Evolutionary conservation across 2,113 vertebrate genomes (phyloP).

Genomic region (Pristiophorus japonicus): DNA sequence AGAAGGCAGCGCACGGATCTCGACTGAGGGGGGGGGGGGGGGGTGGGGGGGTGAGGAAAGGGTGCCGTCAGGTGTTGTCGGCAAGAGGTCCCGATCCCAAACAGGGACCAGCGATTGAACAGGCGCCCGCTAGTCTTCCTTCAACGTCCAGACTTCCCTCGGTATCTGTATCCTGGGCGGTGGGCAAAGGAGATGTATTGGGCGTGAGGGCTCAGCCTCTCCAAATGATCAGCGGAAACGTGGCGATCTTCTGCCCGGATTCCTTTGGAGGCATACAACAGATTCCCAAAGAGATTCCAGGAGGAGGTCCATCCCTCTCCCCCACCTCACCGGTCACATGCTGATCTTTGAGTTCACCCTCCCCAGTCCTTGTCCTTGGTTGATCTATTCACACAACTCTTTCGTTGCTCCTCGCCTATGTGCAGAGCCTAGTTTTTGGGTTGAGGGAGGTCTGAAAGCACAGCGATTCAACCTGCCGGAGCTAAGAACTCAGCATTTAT

Average conservation of each 20-base stretch:
- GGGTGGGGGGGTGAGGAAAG: too few relatives aligned
- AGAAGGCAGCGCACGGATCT: background rate
- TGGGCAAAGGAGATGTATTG: background rate
- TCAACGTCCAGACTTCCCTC: background rate
- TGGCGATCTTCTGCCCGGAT: background rate
- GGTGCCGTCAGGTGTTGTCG: background rate
- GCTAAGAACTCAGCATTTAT: slow-evolving; percentile 12
- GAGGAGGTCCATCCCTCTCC: background rate
- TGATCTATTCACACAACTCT: background rate
- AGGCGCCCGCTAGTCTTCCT: background rate
- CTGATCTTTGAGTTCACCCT: background rate
- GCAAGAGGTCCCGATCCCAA: background rate
- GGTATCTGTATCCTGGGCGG: background rate
- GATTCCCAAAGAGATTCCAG: background rate
- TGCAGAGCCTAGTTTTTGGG: background rate
- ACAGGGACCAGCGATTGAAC: too few relatives aligned
- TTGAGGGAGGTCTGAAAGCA: background rate
- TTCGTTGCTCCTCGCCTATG: too few relatives aligned
- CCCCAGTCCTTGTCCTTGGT: background rate
- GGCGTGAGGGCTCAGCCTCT: background rate
- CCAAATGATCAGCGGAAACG: background rate
- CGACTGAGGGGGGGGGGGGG: too few relatives aligned
- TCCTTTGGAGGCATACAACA: background rate
- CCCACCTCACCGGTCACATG: background rate
- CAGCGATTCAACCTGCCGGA: background rate